Evolutionary conservation across 2,888 invertebrate genomes (phyloP).

Genomic region (Pimpla rufipes): DNA sequence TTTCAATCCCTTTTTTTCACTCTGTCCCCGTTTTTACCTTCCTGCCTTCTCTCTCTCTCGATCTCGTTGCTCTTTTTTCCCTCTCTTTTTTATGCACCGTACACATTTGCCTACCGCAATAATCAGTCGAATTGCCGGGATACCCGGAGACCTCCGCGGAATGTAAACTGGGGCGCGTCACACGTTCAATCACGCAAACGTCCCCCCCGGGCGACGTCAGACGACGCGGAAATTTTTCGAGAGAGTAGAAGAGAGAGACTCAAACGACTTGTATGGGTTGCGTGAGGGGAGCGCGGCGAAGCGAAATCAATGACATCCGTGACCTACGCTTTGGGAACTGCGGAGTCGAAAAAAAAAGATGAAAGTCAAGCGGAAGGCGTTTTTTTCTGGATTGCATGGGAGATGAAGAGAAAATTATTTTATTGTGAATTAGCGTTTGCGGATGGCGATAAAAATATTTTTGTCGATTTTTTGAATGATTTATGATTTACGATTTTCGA

Average conservation of each 20-base stretch:
- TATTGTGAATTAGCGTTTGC: too few relatives aligned
- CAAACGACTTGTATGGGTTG: slow-evolving; percentile 17
- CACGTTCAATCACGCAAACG: slow-evolving; percentile 60
- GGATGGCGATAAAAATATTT: too few relatives aligned
- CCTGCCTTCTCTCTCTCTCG: slow-evolving; percentile 38
- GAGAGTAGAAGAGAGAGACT: slow-evolving; percentile 10
- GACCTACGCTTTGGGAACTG: neutral
- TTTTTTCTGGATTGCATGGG: too few relatives aligned
- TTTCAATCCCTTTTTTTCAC: slow-evolving; percentile 62
- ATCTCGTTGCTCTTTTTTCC: neutral
- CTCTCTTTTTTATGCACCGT: slow-evolving; percentile 4
- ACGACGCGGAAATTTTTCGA: slow-evolving; percentile 6
- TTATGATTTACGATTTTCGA: too few relatives aligned
- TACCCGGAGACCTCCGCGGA: slow-evolving; percentile 18
- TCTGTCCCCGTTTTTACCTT: neutral
- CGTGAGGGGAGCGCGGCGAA: neutral
- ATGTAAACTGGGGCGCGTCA: slow-evolving; percentile 52
- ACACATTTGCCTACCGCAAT: slow-evolving; percentile 59
- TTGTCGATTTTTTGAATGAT: too few relatives aligned
- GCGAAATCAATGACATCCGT: slow-evolving; percentile 27
- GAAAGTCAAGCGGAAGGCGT: neutral
- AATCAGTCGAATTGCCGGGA: slow-evolving; percentile 62
- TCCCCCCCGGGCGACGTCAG: slow-evolving; percentile 50
- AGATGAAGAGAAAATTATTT: neutral
- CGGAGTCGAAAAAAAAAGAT: neutral